Conservation (phyloP, 2,113 vertebrate species). For the Hepsetus odoe region DNA sequence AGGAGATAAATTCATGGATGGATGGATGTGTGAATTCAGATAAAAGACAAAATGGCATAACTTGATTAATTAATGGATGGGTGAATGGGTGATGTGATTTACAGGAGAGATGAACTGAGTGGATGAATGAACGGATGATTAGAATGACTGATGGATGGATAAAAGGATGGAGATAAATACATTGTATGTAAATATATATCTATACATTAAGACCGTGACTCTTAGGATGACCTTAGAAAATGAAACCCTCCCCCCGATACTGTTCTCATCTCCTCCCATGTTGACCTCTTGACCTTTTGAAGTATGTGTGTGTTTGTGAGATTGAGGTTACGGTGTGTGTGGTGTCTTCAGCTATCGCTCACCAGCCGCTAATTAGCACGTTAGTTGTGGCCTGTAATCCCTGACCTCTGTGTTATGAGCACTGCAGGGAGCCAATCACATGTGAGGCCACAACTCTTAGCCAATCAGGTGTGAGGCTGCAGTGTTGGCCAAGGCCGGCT, state of each 20-base stretch:
- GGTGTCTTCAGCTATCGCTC: slow-evolving; percentile 22
- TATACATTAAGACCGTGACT: too few relatives aligned
- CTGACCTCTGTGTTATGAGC: slow-evolving; percentile 57
- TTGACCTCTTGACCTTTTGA: slow-evolving; percentile 3
- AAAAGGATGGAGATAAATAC: too few relatives aligned
- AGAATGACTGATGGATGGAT: too few relatives aligned
- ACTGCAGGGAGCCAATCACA: slow-evolving; percentile 15
- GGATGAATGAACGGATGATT: too few relatives aligned
- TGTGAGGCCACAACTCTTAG: slow-evolving; percentile 27
- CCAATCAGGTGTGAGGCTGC: slow-evolving; percentile 66
- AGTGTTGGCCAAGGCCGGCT: slow-evolving; percentile 63
- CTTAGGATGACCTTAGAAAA: too few relatives aligned
- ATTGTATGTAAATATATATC: too few relatives aligned
- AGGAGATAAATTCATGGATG: too few relatives aligned
- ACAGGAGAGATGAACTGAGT: too few relatives aligned
- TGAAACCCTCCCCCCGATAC: neutral
- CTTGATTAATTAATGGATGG: too few relatives aligned
- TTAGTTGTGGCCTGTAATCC: slow-evolving; percentile 54
- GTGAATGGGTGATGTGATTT: too few relatives aligned
- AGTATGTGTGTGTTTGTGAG: slow-evolving; percentile 2
- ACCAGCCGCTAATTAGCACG: slow-evolving; percentile 61
- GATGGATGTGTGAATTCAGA: neutral
- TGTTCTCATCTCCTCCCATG: neutral
- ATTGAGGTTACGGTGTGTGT: slow-evolving; percentile 1
- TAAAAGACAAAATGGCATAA: too few relatives aligned